Conservation (phyloP, 2,797 vertebrate species). For the Varecia variegata region DNA sequence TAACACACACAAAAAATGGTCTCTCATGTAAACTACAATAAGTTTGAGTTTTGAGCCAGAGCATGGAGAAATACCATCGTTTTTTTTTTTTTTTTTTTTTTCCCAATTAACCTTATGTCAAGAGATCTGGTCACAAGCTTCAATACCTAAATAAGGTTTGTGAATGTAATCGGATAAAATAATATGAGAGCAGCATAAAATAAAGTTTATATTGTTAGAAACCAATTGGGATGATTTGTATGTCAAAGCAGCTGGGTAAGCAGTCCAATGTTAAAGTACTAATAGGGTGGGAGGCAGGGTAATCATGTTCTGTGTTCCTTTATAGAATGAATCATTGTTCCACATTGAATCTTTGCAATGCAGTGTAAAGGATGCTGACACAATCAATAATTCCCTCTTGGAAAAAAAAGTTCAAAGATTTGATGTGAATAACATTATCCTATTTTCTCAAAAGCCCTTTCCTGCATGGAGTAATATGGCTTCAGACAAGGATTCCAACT, state of each 20-base stretch:
- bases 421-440: conserved; percentile 74
- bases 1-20: neutral
- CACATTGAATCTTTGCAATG: conserved; percentile 51
- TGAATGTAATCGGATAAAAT: conserved; percentile 56
- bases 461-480: conserved; percentile 23
- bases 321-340: conserved; percentile 56
- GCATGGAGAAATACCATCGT: neutral
- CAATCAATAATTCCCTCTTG: conserved; percentile 68
- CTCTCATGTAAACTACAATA: neutral
- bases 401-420: conserved; percentile 72
- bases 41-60: conserved; percentile 42
- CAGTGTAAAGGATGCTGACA: conserved; percentile 72
- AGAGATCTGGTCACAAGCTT: conserved; percentile 42
- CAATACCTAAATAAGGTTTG: conserved; percentile 53
- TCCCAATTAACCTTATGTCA: conserved; percentile 71
- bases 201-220: conserved; percentile 56
- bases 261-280: conserved; percentile 35
- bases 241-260: conserved; percentile 22
- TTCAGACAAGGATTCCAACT: conserved; percentile 68
- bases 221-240: conserved; percentile 39
- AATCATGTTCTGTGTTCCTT: conserved; percentile 63
- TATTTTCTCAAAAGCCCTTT: conserved; percentile 71
- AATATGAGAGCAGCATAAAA: conserved; percentile 47
- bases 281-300: conserved; percentile 37
- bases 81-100: conserved; percentile 61